phyloP scores from a whole-genome alignment of 1,140 invertebrate species.

The Tetragnatha versicolor region DNA sequence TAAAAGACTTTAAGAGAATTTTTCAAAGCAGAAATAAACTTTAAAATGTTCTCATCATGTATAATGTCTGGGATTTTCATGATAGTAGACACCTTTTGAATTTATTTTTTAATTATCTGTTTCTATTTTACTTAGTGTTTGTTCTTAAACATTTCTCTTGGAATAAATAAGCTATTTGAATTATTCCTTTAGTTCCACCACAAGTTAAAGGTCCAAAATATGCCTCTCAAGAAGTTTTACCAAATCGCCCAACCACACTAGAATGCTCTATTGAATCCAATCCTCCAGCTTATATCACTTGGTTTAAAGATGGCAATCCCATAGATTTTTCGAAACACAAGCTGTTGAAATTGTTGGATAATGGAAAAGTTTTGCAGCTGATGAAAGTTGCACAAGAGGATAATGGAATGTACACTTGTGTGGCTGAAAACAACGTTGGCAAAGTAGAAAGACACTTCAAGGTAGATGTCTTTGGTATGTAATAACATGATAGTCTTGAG shows the following conservation, averaged over 20 bases:
- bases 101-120: neutral
- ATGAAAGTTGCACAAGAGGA: slow-evolving; percentile 66
- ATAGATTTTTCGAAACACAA: slow-evolving; percentile 19
- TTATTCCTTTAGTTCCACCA: slow-evolving; percentile 59
- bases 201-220: slow-evolving; percentile 58
- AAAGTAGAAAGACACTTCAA: slow-evolving; percentile 69
- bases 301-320: slow-evolving; percentile 61
- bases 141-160: too few relatives aligned
- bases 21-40: too few relatives aligned
- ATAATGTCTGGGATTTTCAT: too few relatives aligned
- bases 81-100: neutral
- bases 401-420: slow-evolving; percentile 86
- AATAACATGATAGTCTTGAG: neutral
- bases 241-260: slow-evolving; percentile 64
- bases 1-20: too few relatives aligned
- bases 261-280: slow-evolving; percentile 66
- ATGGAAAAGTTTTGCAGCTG: slow-evolving; percentile 28
- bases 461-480: slow-evolving; percentile 57
- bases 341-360: slow-evolving; percentile 28
- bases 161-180: too few relatives aligned
- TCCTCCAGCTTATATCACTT: slow-evolving; percentile 65
- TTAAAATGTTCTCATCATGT: too few relatives aligned
- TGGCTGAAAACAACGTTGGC: slow-evolving; percentile 83
- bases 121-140: neutral
- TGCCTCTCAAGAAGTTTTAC: slow-evolving; percentile 61